phyloP scores from a whole-genome alignment of 2,888 invertebrate species.

The Saturnia pavonia region DNA sequence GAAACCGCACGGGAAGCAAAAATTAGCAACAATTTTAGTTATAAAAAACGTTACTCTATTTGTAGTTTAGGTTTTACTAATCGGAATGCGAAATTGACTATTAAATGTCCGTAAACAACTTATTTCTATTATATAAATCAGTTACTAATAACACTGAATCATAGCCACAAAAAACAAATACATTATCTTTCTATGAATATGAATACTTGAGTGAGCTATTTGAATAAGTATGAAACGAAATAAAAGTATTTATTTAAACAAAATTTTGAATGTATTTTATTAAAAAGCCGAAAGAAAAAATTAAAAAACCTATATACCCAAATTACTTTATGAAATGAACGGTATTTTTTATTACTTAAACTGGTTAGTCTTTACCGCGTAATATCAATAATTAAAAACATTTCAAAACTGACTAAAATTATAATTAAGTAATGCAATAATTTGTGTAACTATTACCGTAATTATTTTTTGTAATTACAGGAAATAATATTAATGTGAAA shows the following conservation, averaged over 20 bases:
- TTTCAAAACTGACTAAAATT: neutral
- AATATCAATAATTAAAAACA: neutral
- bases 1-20: neutral
- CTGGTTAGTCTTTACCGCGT: neutral
- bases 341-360: neutral
- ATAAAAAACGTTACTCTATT: neutral
- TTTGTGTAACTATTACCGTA: neutral
- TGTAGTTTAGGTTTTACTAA: neutral
- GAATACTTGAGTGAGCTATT: too few relatives aligned
- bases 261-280: too few relatives aligned
- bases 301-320: too few relatives aligned
- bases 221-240: too few relatives aligned
- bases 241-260: too few relatives aligned
- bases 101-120: neutral
- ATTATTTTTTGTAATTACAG: neutral
- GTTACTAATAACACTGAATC: too few relatives aligned
- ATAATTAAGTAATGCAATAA: neutral
- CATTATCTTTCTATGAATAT: too few relatives aligned
- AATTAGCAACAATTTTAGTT: neutral
- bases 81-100: neutral
- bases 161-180: too few relatives aligned
- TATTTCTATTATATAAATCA: too few relatives aligned
- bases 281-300: too few relatives aligned
- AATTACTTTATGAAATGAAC: too few relatives aligned
- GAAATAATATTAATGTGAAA: conserved; percentile 10